Evolutionary conservation across 2,888 invertebrate species (phyloP), one percentile per base, ranked within the genome.

Genomic region (Erpobdella octoculata): DNA sequence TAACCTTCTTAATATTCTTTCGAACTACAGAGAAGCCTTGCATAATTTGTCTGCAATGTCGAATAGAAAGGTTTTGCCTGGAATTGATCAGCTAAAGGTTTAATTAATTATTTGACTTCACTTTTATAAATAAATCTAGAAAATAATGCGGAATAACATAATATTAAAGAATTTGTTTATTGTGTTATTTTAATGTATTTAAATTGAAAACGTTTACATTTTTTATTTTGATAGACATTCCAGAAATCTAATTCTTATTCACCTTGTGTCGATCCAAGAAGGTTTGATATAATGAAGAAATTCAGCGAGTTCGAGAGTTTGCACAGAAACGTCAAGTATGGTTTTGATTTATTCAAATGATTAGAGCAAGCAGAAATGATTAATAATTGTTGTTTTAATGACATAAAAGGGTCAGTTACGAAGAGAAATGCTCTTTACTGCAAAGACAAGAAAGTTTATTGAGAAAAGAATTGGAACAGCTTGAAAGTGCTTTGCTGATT

Each of bases 1-100:
- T 0, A 53, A 28, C 8, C 53, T 53, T 53, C 53, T 53, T 8
- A 53, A 53, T 28, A 53, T 53, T 21, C 53, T 53, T 0, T 53
- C 53, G 21, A 53, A 53, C 28, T 53, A 53, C 53, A 53, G 53
- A 53, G 53, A 53, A 25, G 53, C 53, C 28, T 53, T 53, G 21
- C 53, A 53, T 12, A 53, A 5, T 21, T 25, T 53, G 53, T 53
- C 21, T 53, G 53, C 53, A 8, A 25, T 28, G 21, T 28, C 28
- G 28, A 28, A 53, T 21, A 53, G 28, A 53, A 53, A 28, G 28
- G 53, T n/a, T 1, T 8, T 28, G 15, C 53, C 53, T 25, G 8
- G 21, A 25, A 25, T 53, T 28, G 53, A 53, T 8, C 53, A 53
- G 21, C 28, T 53, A 53, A 53, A n/a, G 53, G 53, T 53, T n/a